A percentile compares a stretch with the other conserved stretches of the same genome.
Conservation (phyloP, 2,113 vertebrate species). For the Nematolebias whitei region DNA sequence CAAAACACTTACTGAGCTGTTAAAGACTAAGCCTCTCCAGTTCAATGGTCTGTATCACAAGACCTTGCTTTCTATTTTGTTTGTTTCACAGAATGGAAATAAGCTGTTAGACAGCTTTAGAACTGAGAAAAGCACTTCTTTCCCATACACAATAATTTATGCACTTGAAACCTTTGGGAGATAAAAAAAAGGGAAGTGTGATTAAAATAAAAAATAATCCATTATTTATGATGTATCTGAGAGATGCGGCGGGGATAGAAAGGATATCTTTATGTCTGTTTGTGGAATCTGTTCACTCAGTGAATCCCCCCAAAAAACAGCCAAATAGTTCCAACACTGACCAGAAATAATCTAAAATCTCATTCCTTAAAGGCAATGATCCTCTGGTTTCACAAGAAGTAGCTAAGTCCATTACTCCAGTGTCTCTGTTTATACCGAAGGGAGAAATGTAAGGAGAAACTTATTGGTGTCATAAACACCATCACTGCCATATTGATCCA, state of each 20-base stretch:
- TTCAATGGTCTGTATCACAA: conserved; percentile 11
- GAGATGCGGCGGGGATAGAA: conserved; percentile 18
- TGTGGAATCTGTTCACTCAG: conserved; percentile 19
- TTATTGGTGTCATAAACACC: conserved; percentile 69
- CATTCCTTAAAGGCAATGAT: conserved; percentile 21
- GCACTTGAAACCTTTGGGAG: conserved; percentile 35
- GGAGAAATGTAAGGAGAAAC: conserved; percentile 28
- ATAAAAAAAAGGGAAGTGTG: conserved; percentile 41
- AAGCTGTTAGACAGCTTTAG: conserved; percentile 12
- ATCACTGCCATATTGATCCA: conserved; percentile 65
- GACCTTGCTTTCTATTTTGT: background rate
- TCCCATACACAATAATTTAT: background rate
- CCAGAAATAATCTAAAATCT: conserved; percentile 37
- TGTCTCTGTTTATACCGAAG: conserved; percentile 34
- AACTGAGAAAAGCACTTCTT: conserved; percentile 16
- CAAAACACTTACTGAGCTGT: background rate
- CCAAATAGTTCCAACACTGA: conserved; percentile 33
- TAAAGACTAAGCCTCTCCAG: background rate
- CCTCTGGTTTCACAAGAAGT: conserved; percentile 53
- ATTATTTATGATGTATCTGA: conserved; percentile 64
- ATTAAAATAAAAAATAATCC: conserved; percentile 40
- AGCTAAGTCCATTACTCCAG: conserved; percentile 49
- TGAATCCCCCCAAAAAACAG: too few relatives aligned
- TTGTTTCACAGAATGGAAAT: conserved; percentile 10
- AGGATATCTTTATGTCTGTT: conserved; percentile 51